Conservation (phyloP, 2,888 invertebrate genomes). For the Stegophylla sp. region DNA sequence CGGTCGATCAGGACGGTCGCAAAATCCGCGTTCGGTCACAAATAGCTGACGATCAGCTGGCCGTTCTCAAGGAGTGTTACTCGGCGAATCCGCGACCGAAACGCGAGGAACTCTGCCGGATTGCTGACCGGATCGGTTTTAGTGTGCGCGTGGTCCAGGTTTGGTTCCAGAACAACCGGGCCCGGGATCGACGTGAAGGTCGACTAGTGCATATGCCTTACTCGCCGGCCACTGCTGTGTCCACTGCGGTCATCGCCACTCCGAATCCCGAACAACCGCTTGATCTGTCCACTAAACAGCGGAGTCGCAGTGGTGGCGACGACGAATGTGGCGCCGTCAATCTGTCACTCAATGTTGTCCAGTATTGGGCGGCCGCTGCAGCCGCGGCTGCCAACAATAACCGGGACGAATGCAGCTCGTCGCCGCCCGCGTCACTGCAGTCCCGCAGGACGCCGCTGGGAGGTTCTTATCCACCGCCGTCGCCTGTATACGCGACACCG, state of each 20-base stretch:
- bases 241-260: slow-evolving; percentile 34
- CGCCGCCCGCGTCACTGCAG: slow-evolving; percentile 70
- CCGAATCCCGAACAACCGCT: slow-evolving; percentile 76
- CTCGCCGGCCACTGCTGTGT: slow-evolving; percentile 63
- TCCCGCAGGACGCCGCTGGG: slow-evolving; percentile 38
- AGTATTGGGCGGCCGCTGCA: slow-evolving; percentile 39
- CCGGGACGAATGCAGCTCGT: slow-evolving; percentile 67
- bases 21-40: slow-evolving; percentile 89
- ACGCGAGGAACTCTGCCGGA: slow-evolving; percentile 88
- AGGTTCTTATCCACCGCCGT: slow-evolving; percentile 41
- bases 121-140: slow-evolving; percentile 77
- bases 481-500: slow-evolving; percentile 22
- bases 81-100: slow-evolving; percentile 89
- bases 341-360: slow-evolving; percentile 71
- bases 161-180: slow-evolving; percentile 96
- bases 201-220: slow-evolving; percentile 67
- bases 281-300: slow-evolving; percentile 88
- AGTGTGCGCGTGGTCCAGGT: slow-evolving; percentile 83
- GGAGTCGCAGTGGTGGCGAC: slow-evolving; percentile 78
- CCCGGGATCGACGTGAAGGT: slow-evolving; percentile 80
- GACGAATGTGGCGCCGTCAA: slow-evolving; percentile 79
- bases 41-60: slow-evolving; percentile 92
- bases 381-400: slow-evolving; percentile 65
- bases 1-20: slow-evolving; percentile 63
- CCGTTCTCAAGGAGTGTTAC: slow-evolving; percentile 87